A percentile compares a stretch with the other conserved stretches of the same genome.
Conservation (phyloP, 2,888 invertebrate species). For the Argyresthia albistria region DNA sequence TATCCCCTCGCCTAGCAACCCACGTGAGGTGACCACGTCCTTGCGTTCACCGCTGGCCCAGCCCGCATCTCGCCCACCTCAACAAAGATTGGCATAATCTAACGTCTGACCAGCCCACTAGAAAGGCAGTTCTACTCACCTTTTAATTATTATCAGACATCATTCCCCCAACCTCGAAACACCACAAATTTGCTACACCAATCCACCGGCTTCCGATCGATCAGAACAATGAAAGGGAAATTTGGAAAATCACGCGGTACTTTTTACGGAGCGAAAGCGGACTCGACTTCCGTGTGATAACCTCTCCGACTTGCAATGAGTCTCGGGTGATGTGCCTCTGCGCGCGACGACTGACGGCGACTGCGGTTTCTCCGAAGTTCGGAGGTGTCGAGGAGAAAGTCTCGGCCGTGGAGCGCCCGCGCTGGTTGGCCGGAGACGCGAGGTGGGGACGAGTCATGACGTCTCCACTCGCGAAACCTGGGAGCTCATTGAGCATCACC, state of each 20-base stretch:
- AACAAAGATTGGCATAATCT: slow-evolving; percentile 54
- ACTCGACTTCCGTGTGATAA: slow-evolving; percentile 23
- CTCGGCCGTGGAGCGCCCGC: slow-evolving; percentile 61
- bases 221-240: slow-evolving; percentile 15
- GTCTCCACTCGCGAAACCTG: slow-evolving; percentile 38
- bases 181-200: slow-evolving; percentile 19
- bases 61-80: slow-evolving; percentile 38
- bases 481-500: slow-evolving; percentile 34
- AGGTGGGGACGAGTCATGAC: slow-evolving; percentile 62
- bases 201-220: slow-evolving; percentile 18
- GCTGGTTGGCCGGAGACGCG: slow-evolving; percentile 41
- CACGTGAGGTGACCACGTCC: slow-evolving; percentile 27
- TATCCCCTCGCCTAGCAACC: too few species aligned
- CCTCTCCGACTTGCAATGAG: background rate
- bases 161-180: slow-evolving; percentile 27
- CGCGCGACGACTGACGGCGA: slow-evolving; percentile 37
- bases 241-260: slow-evolving; percentile 39
- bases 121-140: slow-evolving; percentile 54
- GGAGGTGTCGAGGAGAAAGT: slow-evolving; percentile 71
- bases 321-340: background rate
- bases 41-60: slow-evolving; percentile 50
- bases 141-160: slow-evolving; percentile 41
- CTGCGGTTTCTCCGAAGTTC: slow-evolving; percentile 45
- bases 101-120: slow-evolving; percentile 34
- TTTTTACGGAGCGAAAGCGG: slow-evolving; percentile 62